These are phyloP conservation scores for Pseudopipra pipra DNA, from an alignment of 2,113 vertebrate genomes.

Conservation along the genomic window DNA sequence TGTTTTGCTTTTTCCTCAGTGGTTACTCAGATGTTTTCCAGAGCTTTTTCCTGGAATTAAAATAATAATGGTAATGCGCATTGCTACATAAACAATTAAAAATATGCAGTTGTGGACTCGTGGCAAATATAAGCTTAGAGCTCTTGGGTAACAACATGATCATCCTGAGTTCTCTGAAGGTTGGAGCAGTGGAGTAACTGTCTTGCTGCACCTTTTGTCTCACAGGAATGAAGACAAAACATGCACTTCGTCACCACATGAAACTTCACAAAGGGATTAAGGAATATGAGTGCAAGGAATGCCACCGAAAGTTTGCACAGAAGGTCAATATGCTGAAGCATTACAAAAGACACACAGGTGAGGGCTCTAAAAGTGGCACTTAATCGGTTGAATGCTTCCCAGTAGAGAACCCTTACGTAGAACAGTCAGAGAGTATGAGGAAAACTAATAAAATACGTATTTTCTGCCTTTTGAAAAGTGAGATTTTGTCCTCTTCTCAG, in stretches of 20 bases:
- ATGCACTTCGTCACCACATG: conserved; percentile 97
- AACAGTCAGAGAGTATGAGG: neutral
- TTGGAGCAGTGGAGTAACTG: neutral
- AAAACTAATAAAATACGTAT: neutral
- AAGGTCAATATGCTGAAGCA: conserved; percentile 99
- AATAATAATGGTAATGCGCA: neutral
- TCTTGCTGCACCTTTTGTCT: neutral
- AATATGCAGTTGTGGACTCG: fast-evolving
- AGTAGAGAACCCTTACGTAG: neutral
- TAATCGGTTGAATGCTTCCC: neutral
- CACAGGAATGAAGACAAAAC: conserved; percentile 99
- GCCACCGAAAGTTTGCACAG: conserved; percentile 95
- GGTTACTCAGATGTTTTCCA: neutral
- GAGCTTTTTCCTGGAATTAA: neutral
- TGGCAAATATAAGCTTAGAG: neutral
- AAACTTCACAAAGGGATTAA: conserved; percentile 99
- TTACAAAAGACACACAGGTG: conserved; percentile 95
- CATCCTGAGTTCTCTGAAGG: neutral
- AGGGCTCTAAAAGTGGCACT: neutral
- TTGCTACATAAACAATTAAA: neutral
- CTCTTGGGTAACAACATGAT: neutral
- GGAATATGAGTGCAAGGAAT: conserved; percentile 95
- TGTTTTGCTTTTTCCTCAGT: neutral
- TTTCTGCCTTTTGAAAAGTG: neutral
- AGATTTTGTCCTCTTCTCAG: neutral